Evolutionary conservation across 2,113 vertebrate genomes (phyloP), one percentile per base, ranked within the genome.

Genomic region (Muntiacus muntjak): DNA sequence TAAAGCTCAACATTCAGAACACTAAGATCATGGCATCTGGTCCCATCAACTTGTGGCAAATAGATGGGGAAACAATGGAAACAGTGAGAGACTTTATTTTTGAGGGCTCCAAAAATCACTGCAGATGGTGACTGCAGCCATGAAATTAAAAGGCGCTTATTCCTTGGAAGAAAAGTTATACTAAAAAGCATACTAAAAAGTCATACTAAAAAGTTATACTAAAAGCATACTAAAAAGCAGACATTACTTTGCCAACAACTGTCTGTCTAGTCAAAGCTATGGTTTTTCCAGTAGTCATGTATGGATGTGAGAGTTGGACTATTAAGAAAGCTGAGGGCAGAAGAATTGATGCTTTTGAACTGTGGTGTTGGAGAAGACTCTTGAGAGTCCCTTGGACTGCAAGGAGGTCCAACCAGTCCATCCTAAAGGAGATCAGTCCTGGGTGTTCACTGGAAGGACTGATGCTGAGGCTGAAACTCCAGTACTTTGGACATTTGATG

Each of bases 241-340:
- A 6, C 13, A 30, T 30, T 62, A n/a, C 30, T 64, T 64, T 1
- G 30, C 62, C 62, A 64, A 64, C 30, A 64, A 64, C n/a, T 15
- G 30, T n/a, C 62, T 0, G 0, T 64, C 62, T 64, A 64, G 15
- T 64, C 30, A 4, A 64, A 4, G 15, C 62, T 64, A 64, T n/a
- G 15, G 16, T 64, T 64, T 64, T n/a, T 64, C 62, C 30, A 9
- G 33, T 17, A 1, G 62, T 64, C 62, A n/a, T 1, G 33, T n/a
- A n/a, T 64, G 33, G 7, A 64, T 64, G 33, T 64, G 62, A 64
- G 33, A n/a, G 16, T 67, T 67, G 62, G 62, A 67, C 62, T 3
- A 5, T n/a, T 2, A n/a, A 10, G 62, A 67, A 67, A n/a, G 16
- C 62, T n/a, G 62, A 64, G 7, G 0, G 0, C 16, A 0, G 0